Evolutionary conservation across 2,797 vertebrate genomes (phyloP).

Genomic region (Fundulus diaphanus): DNA sequence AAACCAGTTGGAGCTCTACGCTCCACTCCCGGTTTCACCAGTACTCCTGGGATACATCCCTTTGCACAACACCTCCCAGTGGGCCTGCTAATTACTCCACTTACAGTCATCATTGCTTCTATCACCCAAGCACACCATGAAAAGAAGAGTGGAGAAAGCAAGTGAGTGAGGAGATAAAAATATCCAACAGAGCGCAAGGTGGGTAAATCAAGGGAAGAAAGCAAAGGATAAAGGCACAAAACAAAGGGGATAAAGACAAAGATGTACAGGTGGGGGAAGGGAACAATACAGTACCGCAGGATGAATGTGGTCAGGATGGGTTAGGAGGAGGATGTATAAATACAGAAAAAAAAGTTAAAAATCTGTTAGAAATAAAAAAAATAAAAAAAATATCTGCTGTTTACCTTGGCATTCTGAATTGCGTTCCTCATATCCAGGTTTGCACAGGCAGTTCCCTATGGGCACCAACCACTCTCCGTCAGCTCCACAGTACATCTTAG

Average conservation of each 20-base stretch:
- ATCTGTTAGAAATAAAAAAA: conserved; percentile 21
- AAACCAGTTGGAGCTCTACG: conserved; percentile 40
- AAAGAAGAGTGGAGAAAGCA: conserved; percentile 22
- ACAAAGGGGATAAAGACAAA: conserved; percentile 34
- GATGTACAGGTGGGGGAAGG: conserved; percentile 9
- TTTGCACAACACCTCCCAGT: conserved; percentile 77
- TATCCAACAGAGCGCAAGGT: conserved; percentile 29
- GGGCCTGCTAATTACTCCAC: conserved; percentile 87
- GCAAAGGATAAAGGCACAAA: conserved; percentile 51
- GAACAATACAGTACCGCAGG: background rate
- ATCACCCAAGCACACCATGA: conserved; percentile 73
- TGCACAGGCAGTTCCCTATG: conserved; percentile 97
- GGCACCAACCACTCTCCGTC: conserved; percentile 98
- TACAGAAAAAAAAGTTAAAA: conserved; percentile 31
- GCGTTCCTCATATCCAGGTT: conserved; percentile 93
- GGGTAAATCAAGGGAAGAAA: conserved; percentile 19
- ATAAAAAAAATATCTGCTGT: conserved; percentile 55
- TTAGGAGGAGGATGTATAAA: conserved; percentile 30
- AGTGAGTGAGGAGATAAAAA: conserved; percentile 29
- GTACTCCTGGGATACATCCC: conserved; percentile 82
- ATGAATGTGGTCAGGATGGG: background rate
- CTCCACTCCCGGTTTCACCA: conserved; percentile 68
- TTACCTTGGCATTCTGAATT: conserved; percentile 95
- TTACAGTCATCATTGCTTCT: conserved; percentile 83
- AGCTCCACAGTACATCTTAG: conserved; percentile 99